phyloP scores from a whole-genome alignment of 2,888 invertebrate species.

The Liodrosophila aerea region DNA sequence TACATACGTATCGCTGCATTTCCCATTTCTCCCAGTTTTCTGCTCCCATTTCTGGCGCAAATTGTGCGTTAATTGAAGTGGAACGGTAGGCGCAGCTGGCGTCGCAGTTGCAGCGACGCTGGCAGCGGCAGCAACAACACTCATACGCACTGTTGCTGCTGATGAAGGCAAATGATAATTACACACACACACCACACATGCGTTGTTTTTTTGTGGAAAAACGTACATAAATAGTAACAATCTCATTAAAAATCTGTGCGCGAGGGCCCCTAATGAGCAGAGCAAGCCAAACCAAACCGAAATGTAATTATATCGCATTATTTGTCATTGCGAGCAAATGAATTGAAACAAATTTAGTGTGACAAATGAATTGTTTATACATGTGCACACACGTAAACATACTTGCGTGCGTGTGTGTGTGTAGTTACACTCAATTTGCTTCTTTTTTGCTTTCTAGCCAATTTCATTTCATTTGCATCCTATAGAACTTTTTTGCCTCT shows the following conservation, averaged over 20 bases:
- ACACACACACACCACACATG: slow-evolving; percentile 30
- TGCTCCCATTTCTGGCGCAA: slow-evolving; percentile 26
- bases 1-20: not conserved
- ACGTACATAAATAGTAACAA: slow-evolving; percentile 79
- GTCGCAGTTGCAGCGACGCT: slow-evolving; percentile 20
- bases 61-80: slow-evolving; percentile 57
- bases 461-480: slow-evolving; percentile 71
- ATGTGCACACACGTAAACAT: slow-evolving; percentile 18
- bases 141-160: slow-evolving; percentile 62
- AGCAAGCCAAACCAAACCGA: slow-evolving; percentile 24
- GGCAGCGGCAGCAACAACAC: slow-evolving; percentile 37
- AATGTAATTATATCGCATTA: slow-evolving; percentile 75
- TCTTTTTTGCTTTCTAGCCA: slow-evolving; percentile 59
- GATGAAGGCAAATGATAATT: slow-evolving; percentile 79
- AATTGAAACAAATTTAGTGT: slow-evolving; percentile 81
- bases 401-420: not conserved
- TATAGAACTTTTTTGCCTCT: not conserved
- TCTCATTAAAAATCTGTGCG: slow-evolving; percentile 76
- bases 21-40: not conserved
- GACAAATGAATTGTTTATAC: slow-evolving; percentile 78
- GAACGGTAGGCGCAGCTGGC: slow-evolving; percentile 46
- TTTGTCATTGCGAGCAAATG: slow-evolving; percentile 80
- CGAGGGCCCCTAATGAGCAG: slow-evolving; percentile 51
- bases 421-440: slow-evolving; percentile 66
- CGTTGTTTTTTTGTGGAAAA: slow-evolving; percentile 74